These are phyloP conservation scores for Chrysomela aeneicollis DNA, from an alignment of 2,888 invertebrate genomes.

Conservation along the genomic window DNA sequence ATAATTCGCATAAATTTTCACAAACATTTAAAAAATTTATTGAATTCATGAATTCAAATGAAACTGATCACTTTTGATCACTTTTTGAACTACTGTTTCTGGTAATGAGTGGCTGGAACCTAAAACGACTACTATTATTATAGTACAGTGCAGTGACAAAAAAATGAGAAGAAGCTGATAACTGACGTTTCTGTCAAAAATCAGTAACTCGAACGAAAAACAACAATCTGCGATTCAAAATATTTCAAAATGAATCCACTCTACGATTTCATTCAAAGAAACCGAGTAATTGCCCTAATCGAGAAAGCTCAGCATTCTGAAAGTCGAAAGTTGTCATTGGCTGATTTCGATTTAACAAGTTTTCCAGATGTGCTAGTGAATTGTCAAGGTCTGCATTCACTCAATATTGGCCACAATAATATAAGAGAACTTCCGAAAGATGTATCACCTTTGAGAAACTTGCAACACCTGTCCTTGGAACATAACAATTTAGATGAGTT, in stretches of 20 bases:
- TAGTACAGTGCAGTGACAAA: too few relatives aligned
- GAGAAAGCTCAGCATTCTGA: constrained; percentile 70
- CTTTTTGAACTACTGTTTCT: too few relatives aligned
- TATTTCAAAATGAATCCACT: constrained; percentile 66
- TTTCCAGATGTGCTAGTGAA: constrained; percentile 67
- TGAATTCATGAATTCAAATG: too few relatives aligned
- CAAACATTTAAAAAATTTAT: too few relatives aligned
- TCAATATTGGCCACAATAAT: constrained; percentile 72
- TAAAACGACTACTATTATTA: too few relatives aligned
- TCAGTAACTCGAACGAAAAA: too few relatives aligned
- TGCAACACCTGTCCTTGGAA: constrained; percentile 71
- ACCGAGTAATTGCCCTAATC: constrained; percentile 72
- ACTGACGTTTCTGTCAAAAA: too few relatives aligned
- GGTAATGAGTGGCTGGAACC: too few relatives aligned
- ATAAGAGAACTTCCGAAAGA: constrained; percentile 65
- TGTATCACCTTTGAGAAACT: constrained; percentile 65
- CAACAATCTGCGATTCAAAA: background rate
- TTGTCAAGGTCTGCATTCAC: constrained; percentile 67
- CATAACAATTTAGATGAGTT: constrained; percentile 70
- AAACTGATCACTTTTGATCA: too few relatives aligned
- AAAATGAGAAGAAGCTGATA: too few relatives aligned
- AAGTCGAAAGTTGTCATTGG: constrained; percentile 68
- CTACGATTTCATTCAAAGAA: constrained; percentile 73
- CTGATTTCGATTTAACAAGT: constrained; percentile 70
- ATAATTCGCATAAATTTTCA: too few relatives aligned